Base-by-base conservation (phyloP, 2,888 invertebrate species). In the Chrysolina americana region DNA sequence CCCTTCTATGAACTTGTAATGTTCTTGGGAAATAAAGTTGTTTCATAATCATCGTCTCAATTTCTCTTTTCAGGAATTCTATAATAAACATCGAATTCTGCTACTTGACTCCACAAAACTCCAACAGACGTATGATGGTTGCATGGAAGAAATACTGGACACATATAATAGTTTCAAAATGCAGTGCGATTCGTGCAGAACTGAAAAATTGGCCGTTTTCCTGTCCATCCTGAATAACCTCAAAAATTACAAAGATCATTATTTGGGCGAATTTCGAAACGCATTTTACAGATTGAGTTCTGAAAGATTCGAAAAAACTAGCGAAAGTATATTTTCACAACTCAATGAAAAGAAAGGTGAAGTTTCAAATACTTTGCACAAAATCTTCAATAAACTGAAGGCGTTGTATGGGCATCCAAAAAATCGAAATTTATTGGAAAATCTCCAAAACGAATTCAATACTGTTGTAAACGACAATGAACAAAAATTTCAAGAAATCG, bases 321-420 rank as follows among this genome's bases (percentile, higher is more conserved):
- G 65, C 21, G 48, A 73, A 36, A 65, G 70, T 9, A 71, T 75
- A 15, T 53, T 68, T 48, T 19, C 53, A 1, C n/a, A 71, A 48
- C 65, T 79, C 5, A 64, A 75, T 13, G 72, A 79, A n/a, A 47
- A 65, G n/a, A 72, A 69, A 53, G 50, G 74, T 17, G 28, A 66
- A 23, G 69, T 70, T 68, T 59, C 69, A 41, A 5, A 41, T 9
- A 71, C 75, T 78, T 73, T 73, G 76, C 65, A 70, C 78, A 21
- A 74, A 28, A 75, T 85, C 36, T 81, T 83, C 48, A 76, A 78
- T 8, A 83, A 84, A 77, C 73, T 87, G 62, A 86, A 84, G 74
- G 80, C 85, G 3, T 71, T 86, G 41, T 80, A 84, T 75, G 87
- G 87, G 21, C 84, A 85, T 79, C 84, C 84, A 2, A 82, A 80